Evolutionary conservation across 2,797 vertebrate species (phyloP), one percentile per base, ranked within the genome.

Genomic region (Danio choprae): DNA sequence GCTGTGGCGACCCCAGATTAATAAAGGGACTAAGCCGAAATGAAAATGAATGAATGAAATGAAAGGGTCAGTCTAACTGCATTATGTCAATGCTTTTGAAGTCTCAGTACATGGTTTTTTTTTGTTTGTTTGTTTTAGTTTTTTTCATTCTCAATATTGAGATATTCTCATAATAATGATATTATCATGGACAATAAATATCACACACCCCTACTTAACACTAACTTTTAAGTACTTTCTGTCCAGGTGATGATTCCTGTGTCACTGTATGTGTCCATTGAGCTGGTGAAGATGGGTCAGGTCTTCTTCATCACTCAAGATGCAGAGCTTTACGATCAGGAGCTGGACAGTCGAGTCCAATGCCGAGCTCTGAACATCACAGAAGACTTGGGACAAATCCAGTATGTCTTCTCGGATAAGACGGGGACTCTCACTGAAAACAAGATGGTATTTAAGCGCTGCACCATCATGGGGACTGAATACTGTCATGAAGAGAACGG

Each of bases 391-490:
- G 97, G 97, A 2, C 97, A 99, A 94, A 96, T 98, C 80, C 94
- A 97, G 9, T 95, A 97, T 71, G 86, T 99, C 84, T 98, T 99
- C 92, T 97, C 97, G 0, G 97, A 99, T 92, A 99, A 99, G 93
- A 98, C 98, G 0, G 97, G 97, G 46, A 99, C 97, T 0, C 92
- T 99, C 67, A 99, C 97, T 0, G 97, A 99, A 89, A 99, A 99
- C 89, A 99, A 96, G 92, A 99, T 99, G 98, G 96, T 97, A 38
- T 99, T 99, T 82, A 91, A 96, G 1, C 94, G 96, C 74, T 98
- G 97, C 82, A 94, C 94, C 79, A 86, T 99, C 6, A 89, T 95
- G 89, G 97, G 97, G 56, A 94, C 87, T 0, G 97, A 99, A 84
- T 99, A 95, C 82, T 91, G 95, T 13, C 97, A 99, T 89, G 94